Evolutionary conservation across 2,888 invertebrate species (phyloP).

Genomic region (Lutraria lutraria): DNA sequence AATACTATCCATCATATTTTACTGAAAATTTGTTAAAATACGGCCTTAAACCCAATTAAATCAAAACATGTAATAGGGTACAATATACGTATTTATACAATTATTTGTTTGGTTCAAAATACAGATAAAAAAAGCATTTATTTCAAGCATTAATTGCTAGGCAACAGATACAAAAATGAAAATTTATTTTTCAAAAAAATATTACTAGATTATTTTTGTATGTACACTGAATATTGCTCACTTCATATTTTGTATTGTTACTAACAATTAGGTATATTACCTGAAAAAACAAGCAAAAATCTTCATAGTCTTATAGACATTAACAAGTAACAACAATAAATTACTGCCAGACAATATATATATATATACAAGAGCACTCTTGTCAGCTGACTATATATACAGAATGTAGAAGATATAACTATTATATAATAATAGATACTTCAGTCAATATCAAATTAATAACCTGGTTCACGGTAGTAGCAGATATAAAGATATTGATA

Average conservation of each 20-base stretch:
- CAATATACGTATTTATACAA: no score
- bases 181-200: not conserved
- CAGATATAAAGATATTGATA: not conserved
- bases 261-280: not conserved
- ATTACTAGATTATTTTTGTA: not conserved
- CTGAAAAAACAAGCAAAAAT: not conserved
- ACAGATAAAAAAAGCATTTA: not conserved
- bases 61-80: no score
- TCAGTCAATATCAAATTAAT: not conserved
- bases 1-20: no score
- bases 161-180: not conserved
- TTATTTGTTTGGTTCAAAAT: no score
- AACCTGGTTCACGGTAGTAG: not conserved
- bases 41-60: no score
- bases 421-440: not conserved
- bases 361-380: not conserved
- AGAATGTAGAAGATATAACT: not conserved
- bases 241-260: not conserved
- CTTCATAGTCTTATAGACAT: not conserved
- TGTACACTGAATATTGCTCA: not conserved
- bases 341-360: not conserved
- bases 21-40: no score
- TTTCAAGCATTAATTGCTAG: not conserved
- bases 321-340: constrained; percentile 17
- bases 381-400: not conserved